A percentile compares a stretch with the other conserved stretches of the same genome.
Evolutionary conservation across 2,797 vertebrate species (phyloP).

Genomic region (Melanotaenia trifasciata): DNA sequence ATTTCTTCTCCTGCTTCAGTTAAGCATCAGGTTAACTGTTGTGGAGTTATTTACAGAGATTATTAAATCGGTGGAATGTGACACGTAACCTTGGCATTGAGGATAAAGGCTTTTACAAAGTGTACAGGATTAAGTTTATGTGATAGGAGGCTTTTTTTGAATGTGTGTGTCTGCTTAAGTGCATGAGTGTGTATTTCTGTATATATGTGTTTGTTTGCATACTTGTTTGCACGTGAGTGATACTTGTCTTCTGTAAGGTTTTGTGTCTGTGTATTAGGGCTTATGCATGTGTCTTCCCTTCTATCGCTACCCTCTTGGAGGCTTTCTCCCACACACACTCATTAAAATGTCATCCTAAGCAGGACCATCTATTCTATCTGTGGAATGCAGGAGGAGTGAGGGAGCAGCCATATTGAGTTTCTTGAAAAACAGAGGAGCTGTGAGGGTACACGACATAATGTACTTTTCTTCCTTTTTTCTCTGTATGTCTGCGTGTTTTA

Average conservation of each 20-base stretch:
- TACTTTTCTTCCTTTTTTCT: constrained; percentile 12
- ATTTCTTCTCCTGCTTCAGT: constrained; percentile 5
- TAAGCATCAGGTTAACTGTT: constrained; percentile 9
- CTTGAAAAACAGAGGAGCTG: constrained; percentile 43
- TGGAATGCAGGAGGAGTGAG: constrained; percentile 70
- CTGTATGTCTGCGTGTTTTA: constrained; percentile 6
- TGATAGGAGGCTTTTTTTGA: constrained; percentile 25
- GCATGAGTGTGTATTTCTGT: constrained; percentile 21
- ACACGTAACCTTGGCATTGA: constrained; percentile 8
- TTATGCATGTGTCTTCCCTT: constrained; percentile 37
- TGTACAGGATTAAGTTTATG: constrained; percentile 32
- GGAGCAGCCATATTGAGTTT: constrained; percentile 61
- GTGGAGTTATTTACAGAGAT: constrained; percentile 27
- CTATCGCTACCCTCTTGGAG: constrained; percentile 66
- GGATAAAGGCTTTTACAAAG: constrained; percentile 25
- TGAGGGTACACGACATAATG: constrained; percentile 22
- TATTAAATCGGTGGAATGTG: constrained; percentile 39
- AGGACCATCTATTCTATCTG: constrained; percentile 73
- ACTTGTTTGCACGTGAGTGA: constrained; percentile 24
- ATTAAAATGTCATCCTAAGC: constrained; percentile 78
- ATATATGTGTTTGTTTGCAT: constrained; percentile 24
- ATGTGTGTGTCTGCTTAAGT: constrained; percentile 24
- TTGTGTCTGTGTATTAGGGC: constrained; percentile 57
- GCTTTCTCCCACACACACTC: constrained; percentile 71
- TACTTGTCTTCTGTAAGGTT: constrained; percentile 54